These are phyloP conservation scores for Pelecanus crispus DNA, from an alignment of 2,113 vertebrate species.

Conservation along the genomic window DNA sequence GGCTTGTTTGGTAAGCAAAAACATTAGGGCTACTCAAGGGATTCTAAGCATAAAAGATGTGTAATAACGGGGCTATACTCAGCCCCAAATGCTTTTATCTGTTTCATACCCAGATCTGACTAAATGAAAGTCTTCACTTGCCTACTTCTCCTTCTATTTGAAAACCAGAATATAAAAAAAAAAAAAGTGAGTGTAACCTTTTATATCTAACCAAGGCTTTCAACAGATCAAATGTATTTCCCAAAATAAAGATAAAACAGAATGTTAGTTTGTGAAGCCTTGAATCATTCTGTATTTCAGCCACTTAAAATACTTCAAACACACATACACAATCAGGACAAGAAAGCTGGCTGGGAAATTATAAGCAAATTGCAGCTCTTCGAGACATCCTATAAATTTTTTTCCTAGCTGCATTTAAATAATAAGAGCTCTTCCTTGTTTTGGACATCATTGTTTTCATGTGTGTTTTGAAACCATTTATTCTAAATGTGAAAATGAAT, in stretches of 20 bases:
- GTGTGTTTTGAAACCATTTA: neutral
- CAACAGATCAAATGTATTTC: constrained; percentile 39
- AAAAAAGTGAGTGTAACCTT: neutral
- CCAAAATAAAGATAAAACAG: constrained; percentile 50
- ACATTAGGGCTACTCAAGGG: neutral
- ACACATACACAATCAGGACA: neutral
- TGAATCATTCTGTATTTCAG: constrained; percentile 30
- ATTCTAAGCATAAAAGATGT: neutral
- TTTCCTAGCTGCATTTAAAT: neutral
- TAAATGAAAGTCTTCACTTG: constrained; percentile 15
- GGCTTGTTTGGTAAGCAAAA: neutral
- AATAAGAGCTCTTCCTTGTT: neutral
- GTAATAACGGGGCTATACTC: neutral
- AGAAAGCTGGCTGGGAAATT: constrained; percentile 24
- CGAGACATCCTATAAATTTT: neutral
- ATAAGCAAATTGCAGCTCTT: constrained; percentile 37
- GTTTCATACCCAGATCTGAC: neutral
- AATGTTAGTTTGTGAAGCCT: constrained; percentile 24
- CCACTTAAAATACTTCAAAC: constrained; percentile 35
- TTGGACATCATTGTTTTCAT: neutral
- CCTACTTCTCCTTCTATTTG: neutral
- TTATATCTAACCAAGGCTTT: constrained; percentile 1
- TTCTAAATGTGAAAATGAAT: neutral
- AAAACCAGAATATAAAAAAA: neutral
- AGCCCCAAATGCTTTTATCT: neutral